phyloP scores from a whole-genome alignment of 1,140 invertebrate species.

The Coenobita brevimanus region DNA sequence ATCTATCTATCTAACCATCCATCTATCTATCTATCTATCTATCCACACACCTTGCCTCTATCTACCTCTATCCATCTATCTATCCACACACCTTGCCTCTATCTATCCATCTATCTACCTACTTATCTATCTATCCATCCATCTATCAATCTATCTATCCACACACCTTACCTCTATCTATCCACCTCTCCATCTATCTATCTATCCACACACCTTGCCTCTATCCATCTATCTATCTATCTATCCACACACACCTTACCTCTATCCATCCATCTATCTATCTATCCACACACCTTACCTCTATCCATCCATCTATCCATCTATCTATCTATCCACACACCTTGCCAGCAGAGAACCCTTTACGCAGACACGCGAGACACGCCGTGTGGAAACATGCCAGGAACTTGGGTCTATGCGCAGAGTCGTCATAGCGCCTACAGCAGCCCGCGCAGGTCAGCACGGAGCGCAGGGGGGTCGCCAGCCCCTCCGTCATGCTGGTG shows the following conservation, averaged over 20 bases:
- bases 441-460: constrained; percentile 72
- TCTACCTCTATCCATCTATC: too few relatives aligned
- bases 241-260: too few relatives aligned
- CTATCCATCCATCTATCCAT: neutral
- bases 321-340: constrained; percentile 19
- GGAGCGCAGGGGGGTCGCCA: constrained; percentile 64
- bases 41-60: too few relatives aligned
- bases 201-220: too few relatives aligned
- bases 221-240: too few relatives aligned
- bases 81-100: neutral
- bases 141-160: too few relatives aligned
- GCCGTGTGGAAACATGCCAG: constrained; percentile 85
- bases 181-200: too few relatives aligned
- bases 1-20: too few relatives aligned
- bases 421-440: constrained; percentile 82
- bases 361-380: constrained; percentile 82
- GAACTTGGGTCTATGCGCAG: constrained; percentile 81
- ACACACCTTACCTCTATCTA: too few relatives aligned
- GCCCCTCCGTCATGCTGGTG: constrained; percentile 65
- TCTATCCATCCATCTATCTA: too few relatives aligned
- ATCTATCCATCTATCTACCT: neutral
- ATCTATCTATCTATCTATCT: too few relatives aligned
- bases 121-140: neutral
- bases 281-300: neutral
- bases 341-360: constrained; percentile 78